These are phyloP conservation scores for Drosophila limbata DNA, from an alignment of 2,888 invertebrate genomes.

Conservation along the genomic window DNA sequence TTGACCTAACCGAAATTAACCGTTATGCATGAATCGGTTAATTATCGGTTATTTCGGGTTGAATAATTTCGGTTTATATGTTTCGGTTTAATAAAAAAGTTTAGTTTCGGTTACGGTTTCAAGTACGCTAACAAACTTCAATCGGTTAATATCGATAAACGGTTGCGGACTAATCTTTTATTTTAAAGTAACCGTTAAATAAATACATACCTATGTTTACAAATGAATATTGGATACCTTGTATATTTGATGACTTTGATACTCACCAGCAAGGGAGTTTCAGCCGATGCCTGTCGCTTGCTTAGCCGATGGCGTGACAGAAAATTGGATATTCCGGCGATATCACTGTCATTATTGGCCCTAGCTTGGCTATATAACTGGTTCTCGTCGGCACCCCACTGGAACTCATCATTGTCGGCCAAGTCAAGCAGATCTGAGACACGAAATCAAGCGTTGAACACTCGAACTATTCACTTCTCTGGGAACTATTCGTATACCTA, in stretches of 20 bases:
- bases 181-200: background rate
- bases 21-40: too few relatives aligned
- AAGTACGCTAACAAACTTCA: too few relatives aligned
- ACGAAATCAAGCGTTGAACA: constrained; percentile 11
- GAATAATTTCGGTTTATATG: too few relatives aligned
- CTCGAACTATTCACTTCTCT: background rate
- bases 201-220: background rate
- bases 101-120: too few relatives aligned
- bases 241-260: background rate
- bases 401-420: constrained; percentile 76
- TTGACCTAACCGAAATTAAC: too few relatives aligned
- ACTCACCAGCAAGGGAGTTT: constrained; percentile 62
- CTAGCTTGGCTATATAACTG: constrained; percentile 44
- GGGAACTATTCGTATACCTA: constrained; percentile 32
- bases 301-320: constrained; percentile 67
- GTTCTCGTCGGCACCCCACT: constrained; percentile 77
- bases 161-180: too few relatives aligned
- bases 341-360: constrained; percentile 35
- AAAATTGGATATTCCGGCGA: constrained; percentile 36
- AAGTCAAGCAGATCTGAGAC: constrained; percentile 78
- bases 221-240: background rate
- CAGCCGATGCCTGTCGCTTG: constrained; percentile 69
- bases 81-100: too few relatives aligned
- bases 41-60: too few relatives aligned
- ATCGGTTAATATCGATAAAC: too few relatives aligned